Conservation (phyloP, 1,140 invertebrate species). For the Trachymyrmex cornetzi region DNA sequence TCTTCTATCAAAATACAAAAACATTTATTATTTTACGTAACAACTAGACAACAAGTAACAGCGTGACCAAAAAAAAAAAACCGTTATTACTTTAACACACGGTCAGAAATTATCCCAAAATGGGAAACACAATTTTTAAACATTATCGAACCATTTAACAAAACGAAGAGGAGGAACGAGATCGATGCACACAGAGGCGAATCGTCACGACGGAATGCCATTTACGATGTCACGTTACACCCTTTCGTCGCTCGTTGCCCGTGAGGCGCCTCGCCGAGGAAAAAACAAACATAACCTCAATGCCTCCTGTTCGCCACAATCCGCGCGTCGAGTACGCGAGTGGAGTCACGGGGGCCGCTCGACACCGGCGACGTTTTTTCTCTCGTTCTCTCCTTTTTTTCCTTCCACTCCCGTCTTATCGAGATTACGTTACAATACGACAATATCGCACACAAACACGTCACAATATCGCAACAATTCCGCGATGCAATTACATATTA, state of each 20-base stretch:
- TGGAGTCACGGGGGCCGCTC: slow-evolving; percentile 1
- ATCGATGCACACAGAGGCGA: slow-evolving; percentile 32
- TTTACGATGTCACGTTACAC: slow-evolving; percentile 69
- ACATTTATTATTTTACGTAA: background rate
- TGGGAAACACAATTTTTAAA: background rate
- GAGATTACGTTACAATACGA: slow-evolving; percentile 9
- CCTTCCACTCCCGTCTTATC: background rate
- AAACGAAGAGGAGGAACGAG: background rate
- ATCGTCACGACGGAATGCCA: slow-evolving; percentile 35
- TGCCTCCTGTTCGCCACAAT: slow-evolving; percentile 28
- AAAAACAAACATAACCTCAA: slow-evolving; percentile 80
- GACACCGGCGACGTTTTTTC: background rate
- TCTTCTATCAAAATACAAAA: background rate
- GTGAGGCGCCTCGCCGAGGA: slow-evolving; percentile 67
- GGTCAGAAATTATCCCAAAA: background rate
- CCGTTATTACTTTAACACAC: background rate
- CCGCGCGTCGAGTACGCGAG: background rate
- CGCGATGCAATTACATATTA: slow-evolving; percentile 41
- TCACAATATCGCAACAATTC: slow-evolving; percentile 38
- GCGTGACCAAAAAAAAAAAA: background rate
- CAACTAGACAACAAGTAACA: too few species aligned
- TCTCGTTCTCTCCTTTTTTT: background rate
- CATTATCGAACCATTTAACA: background rate
- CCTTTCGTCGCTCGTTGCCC: slow-evolving; percentile 70
- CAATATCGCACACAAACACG: slow-evolving; percentile 35